Conservation (phyloP, 2,113 vertebrate genomes). For the Alligator sinensis region DNA sequence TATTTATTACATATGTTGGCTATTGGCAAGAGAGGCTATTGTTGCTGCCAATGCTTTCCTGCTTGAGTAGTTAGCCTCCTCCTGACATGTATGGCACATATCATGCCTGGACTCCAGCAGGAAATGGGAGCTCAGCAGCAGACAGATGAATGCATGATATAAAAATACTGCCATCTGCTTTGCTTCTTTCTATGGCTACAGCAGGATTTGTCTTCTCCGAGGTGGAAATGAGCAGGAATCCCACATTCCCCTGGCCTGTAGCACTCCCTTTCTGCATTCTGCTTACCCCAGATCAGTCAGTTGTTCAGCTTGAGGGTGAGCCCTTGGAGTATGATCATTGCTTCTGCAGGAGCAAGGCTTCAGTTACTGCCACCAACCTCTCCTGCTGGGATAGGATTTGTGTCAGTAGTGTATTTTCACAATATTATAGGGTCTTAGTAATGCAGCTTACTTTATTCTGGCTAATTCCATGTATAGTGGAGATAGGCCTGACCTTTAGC, state of each 20-base stretch:
- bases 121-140: background rate
- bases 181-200: background rate
- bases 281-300: background rate
- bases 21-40: background rate
- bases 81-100: background rate
- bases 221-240: background rate
- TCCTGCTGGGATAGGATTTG: background rate
- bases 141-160: background rate
- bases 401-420: background rate
- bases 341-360: background rate
- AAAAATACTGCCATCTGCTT: background rate
- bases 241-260: background rate
- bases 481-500: accelerated
- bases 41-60: background rate
- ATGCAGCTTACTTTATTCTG: background rate
- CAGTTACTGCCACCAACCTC: background rate
- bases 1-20: background rate
- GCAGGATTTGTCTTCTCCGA: background rate
- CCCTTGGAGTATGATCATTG: background rate
- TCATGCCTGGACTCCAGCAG: background rate
- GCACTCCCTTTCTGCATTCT: background rate
- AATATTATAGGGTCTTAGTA: background rate
- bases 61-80: background rate
- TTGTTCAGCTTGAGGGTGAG: background rate
- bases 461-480: background rate